These are phyloP conservation scores for Helicoverpa zea DNA, from an alignment of 1,140 invertebrate species.

Conservation along the genomic window DNA sequence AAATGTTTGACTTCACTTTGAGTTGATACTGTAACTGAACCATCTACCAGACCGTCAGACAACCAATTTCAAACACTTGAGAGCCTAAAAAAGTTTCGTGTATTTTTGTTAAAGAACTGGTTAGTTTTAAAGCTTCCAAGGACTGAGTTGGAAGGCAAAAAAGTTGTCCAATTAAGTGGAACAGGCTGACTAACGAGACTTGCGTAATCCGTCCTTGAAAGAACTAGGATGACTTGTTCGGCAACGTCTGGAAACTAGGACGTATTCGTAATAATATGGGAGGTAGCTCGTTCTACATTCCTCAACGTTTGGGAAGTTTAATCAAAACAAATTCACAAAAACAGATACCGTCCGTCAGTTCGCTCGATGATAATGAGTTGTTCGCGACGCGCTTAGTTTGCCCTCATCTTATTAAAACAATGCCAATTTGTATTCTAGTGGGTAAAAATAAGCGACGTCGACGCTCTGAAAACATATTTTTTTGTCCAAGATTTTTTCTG, in stretches of 20 bases:
- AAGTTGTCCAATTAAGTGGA: slow-evolving; percentile 48
- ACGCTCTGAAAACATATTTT: slow-evolving; percentile 49
- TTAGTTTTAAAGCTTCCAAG: slow-evolving; percentile 34
- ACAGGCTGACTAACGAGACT: slow-evolving; percentile 25
- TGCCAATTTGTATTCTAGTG: slow-evolving; percentile 50
- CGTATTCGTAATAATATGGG: neutral
- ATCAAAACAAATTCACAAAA: slow-evolving; percentile 48
- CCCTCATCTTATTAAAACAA: slow-evolving; percentile 50
- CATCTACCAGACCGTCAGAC: slow-evolving; percentile 13
- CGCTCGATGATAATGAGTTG: slow-evolving; percentile 44
- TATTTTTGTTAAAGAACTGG: slow-evolving; percentile 43
- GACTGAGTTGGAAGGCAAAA: slow-evolving; percentile 35
- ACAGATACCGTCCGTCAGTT: slow-evolving; percentile 29
- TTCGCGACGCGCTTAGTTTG: slow-evolving; percentile 51
- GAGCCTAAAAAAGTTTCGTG: slow-evolving; percentile 27
- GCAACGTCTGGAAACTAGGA: slow-evolving; percentile 17
- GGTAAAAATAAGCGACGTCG: slow-evolving; percentile 49
- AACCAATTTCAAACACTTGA: neutral
- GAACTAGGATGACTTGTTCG: slow-evolving; percentile 4
- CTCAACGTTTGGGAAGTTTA: slow-evolving; percentile 25
- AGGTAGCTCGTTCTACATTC: slow-evolving; percentile 13
- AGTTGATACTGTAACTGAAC: neutral
- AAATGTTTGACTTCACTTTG: neutral
- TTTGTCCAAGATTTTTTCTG: slow-evolving; percentile 26
- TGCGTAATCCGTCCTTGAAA: slow-evolving; percentile 42